Conservation (phyloP, 2,113 vertebrate genomes). For the Xenopus borealis region DNA sequence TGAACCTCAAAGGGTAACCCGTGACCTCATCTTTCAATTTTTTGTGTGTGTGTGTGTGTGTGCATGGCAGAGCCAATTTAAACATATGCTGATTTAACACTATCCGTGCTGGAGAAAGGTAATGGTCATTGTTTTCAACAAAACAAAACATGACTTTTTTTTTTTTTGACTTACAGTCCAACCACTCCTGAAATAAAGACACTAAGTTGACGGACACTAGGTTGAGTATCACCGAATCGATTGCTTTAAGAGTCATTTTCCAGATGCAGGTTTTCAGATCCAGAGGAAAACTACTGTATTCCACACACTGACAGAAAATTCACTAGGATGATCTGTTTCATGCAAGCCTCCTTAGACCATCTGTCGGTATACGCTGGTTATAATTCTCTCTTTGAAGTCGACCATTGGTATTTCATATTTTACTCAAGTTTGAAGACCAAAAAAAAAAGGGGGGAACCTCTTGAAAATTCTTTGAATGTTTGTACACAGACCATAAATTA, state of each 20-base stretch:
- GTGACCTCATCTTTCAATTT: constrained; percentile 42
- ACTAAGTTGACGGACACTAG: no score
- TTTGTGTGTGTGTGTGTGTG: background rate
- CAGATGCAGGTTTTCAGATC: constrained; percentile 3
- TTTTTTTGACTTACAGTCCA: background rate
- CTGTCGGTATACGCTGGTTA: constrained; percentile 21
- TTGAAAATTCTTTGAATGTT: constrained; percentile 41
- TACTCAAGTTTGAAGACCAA: constrained; percentile 37
- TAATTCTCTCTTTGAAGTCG: constrained; percentile 31
- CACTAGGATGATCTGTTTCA: constrained; percentile 24
- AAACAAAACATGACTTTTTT: background rate
- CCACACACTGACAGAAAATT: constrained; percentile 3
- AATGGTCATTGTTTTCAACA: background rate
- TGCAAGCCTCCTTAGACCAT: constrained; percentile 25
- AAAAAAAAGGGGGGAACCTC: constrained; percentile 11
- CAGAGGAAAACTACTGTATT: constrained; percentile 1
- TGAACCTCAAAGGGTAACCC: constrained; percentile 45
- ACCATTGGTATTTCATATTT: constrained; percentile 42
- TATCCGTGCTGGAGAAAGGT: background rate
- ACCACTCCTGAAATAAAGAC: no score
- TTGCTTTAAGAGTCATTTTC: background rate
- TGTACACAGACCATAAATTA: constrained; percentile 30
- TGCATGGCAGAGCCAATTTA: constrained; percentile 32
- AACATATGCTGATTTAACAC: constrained; percentile 35
- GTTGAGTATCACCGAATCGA: background rate